phyloP scores from a whole-genome alignment of 1,140 invertebrate species.

The Neodiprion virginianus region DNA sequence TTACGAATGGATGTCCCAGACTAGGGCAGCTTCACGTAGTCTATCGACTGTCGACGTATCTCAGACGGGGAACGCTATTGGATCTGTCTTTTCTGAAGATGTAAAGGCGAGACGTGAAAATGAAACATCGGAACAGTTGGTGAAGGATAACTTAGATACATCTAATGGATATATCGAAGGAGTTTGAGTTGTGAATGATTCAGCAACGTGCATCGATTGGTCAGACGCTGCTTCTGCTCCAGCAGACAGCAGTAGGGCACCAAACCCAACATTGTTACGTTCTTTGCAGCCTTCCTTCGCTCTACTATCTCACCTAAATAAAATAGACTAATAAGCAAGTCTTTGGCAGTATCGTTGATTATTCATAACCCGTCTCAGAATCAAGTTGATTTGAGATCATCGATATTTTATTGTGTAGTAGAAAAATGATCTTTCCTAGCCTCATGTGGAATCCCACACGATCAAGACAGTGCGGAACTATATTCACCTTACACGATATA shows the following conservation, averaged over 20 bases:
- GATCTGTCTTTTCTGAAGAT: too few species aligned
- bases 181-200: constrained; percentile 5
- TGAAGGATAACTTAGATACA: neutral
- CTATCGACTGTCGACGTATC: too few species aligned
- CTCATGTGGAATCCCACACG: too few species aligned
- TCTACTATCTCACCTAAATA: neutral
- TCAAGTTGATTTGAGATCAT: too few species aligned
- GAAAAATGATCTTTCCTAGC: too few species aligned
- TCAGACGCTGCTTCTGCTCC: neutral
- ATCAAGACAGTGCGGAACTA: too few species aligned
- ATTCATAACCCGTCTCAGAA: too few species aligned
- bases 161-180: neutral
- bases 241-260: neutral
- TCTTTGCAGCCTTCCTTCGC: neutral
- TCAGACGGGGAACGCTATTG: too few species aligned
- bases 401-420: too few species aligned
- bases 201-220: neutral
- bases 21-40: too few species aligned
- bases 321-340: neutral
- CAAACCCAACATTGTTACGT: neutral
- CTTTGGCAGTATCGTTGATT: neutral
- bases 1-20: too few species aligned
- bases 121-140: neutral
- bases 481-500: too few species aligned
- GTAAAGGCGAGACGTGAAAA: neutral